Percentiles rank a stretch among this genome's conserved stretches.
phyloP scores from a whole-genome alignment of 2,888 invertebrate species.

The Baronia brevicornis region DNA sequence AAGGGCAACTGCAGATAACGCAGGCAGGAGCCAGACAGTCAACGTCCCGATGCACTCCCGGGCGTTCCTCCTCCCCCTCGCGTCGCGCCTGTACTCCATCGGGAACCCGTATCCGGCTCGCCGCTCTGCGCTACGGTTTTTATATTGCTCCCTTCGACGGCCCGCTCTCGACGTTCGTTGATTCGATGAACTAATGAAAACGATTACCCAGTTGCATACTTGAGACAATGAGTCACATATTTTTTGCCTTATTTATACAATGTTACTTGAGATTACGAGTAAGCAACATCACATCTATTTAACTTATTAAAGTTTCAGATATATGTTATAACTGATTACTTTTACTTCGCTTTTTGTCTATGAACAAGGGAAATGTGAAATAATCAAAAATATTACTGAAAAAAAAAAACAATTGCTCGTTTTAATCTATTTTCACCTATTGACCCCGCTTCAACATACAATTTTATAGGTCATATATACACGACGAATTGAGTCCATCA shows the following conservation, averaged over 20 bases:
- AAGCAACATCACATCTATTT: no score
- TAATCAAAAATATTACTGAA: no score
- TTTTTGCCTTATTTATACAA: constrained; percentile 16
- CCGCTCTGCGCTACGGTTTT: constrained; percentile 43
- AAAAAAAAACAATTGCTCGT: no score
- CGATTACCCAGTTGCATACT: constrained; percentile 58
- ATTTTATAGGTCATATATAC: no score
- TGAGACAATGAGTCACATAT: constrained; percentile 43
- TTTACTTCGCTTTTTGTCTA: no score
- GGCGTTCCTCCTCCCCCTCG: constrained; percentile 28
- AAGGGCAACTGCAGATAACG: constrained; percentile 75
- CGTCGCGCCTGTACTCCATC: constrained; percentile 31
- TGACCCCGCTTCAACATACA: no score
- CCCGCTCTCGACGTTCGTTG: constrained; percentile 33
- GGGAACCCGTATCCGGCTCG: constrained; percentile 60
- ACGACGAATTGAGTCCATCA: no score
- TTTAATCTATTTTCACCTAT: no score
- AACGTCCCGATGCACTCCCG: constrained; percentile 70
- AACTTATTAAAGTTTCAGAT: no score
- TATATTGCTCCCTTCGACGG: constrained; percentile 36
- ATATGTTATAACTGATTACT: no score
- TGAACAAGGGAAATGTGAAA: no score
- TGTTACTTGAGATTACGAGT: constrained; percentile 8
- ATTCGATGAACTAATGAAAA: constrained; percentile 58
- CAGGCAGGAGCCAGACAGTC: constrained; percentile 70